These are phyloP conservation scores for Frieseomelitta varia DNA, from an alignment of 1,140 invertebrate genomes.

Conservation along the genomic window DNA sequence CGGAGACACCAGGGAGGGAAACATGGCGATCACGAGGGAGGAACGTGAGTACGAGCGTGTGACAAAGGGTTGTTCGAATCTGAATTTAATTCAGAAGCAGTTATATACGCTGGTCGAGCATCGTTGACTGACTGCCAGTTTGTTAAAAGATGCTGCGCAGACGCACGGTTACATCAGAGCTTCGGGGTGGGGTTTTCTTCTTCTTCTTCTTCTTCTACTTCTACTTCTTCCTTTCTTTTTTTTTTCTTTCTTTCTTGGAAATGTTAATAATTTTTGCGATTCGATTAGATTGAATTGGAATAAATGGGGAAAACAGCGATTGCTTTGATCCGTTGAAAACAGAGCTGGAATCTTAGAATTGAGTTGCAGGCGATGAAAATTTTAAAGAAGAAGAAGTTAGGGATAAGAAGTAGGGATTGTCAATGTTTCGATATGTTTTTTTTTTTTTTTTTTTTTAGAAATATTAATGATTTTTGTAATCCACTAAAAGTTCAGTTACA, in stretches of 20 bases:
- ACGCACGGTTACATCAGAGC: slow-evolving; percentile 6
- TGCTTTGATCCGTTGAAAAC: no score
- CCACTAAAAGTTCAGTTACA: background rate
- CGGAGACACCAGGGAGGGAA: background rate
- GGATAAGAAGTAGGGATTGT: no score
- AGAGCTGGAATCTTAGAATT: no score
- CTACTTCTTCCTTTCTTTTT: no score
- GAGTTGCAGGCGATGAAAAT: no score
- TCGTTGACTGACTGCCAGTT: slow-evolving; percentile 39
- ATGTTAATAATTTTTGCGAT: slow-evolving; percentile 16
- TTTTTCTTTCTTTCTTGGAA: background rate
- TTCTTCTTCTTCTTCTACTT: no score
- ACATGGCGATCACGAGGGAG: slow-evolving; percentile 67
- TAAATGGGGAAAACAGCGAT: no score
- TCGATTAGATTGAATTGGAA: no score
- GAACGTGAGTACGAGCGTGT: slow-evolving; percentile 74
- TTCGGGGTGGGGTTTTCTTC: background rate
- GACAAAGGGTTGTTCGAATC: slow-evolving; percentile 6
- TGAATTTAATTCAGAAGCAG: background rate
- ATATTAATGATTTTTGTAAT: background rate
- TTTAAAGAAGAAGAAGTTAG: no score
- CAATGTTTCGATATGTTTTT: no score
- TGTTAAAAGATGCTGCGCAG: slow-evolving; percentile 3
- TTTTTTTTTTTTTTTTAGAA: background rate
- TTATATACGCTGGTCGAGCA: background rate